phyloP scores from a whole-genome alignment of 2,797 vertebrate genomes.

The Poeciliopsis infans region DNA sequence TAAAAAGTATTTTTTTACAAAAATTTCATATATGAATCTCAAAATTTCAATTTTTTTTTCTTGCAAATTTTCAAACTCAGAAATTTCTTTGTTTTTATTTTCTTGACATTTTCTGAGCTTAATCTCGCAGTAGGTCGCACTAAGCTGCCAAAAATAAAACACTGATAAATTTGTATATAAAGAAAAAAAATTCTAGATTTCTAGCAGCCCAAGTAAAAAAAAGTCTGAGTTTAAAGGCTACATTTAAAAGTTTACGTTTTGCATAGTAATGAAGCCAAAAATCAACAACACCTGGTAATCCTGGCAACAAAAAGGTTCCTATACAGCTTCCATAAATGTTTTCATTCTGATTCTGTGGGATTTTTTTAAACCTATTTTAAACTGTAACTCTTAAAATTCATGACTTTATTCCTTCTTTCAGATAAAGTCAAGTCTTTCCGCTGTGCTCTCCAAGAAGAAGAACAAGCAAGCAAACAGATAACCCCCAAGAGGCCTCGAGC shows the following conservation, averaged over 20 bases:
- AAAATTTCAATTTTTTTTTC: no score
- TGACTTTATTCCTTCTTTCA: constrained; percentile 61
- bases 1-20: no score
- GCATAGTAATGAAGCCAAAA: neutral
- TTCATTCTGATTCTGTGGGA: neutral
- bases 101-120: no score
- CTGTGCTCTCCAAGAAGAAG: constrained; percentile 92
- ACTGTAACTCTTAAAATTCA: neutral
- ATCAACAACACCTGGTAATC: neutral
- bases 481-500: constrained; percentile 90
- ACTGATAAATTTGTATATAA: neutral
- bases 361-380: neutral
- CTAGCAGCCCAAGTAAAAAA: neutral
- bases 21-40: no score
- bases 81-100: no score
- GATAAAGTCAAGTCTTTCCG: constrained; percentile 99
- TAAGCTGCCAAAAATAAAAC: neutral
- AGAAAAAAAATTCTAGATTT: neutral
- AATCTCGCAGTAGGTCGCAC: no score
- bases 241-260: neutral
- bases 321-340: no score
- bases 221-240: no score
- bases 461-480: constrained; percentile 97
- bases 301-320: neutral
- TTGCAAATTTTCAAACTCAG: no score